Evolutionary conservation across 2,888 invertebrate genomes (phyloP).

Genomic region (Onchidella celtica): DNA sequence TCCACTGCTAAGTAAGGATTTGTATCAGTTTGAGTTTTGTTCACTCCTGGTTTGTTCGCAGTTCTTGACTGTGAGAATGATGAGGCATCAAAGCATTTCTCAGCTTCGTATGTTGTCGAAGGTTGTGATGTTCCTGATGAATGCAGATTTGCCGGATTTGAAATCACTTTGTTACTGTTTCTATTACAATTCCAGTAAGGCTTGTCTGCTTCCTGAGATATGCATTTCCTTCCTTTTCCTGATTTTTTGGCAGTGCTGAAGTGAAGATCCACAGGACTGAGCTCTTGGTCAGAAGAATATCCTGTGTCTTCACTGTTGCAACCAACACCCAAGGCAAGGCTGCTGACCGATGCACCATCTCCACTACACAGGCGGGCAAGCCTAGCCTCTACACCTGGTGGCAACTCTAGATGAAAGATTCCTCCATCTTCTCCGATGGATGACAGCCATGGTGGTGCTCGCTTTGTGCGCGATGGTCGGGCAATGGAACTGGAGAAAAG

Average conservation of each 20-base stretch:
- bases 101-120: background rate
- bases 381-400: slow-evolving; percentile 30
- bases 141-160: background rate
- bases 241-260: background rate
- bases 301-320: slow-evolving; percentile 55
- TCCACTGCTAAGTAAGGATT: background rate
- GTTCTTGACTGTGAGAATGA: background rate
- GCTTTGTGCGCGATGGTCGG: slow-evolving; percentile 18
- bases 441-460: slow-evolving; percentile 45
- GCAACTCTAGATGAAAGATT: slow-evolving; percentile 54
- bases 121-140: background rate
- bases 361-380: slow-evolving; percentile 2
- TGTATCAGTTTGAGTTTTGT: background rate
- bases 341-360: slow-evolving; percentile 42
- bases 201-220: background rate
- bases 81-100: background rate
- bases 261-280: background rate
- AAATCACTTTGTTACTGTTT: background rate
- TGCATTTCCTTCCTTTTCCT: background rate
- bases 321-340: slow-evolving; percentile 30
- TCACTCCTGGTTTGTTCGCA: background rate
- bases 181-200: background rate
- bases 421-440: slow-evolving; percentile 37
- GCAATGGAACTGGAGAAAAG: slow-evolving; percentile 32
- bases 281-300: slow-evolving; percentile 51